Evolutionary conservation across 2,113 vertebrate species (phyloP).

Genomic region (Micromys minutus): DNA sequence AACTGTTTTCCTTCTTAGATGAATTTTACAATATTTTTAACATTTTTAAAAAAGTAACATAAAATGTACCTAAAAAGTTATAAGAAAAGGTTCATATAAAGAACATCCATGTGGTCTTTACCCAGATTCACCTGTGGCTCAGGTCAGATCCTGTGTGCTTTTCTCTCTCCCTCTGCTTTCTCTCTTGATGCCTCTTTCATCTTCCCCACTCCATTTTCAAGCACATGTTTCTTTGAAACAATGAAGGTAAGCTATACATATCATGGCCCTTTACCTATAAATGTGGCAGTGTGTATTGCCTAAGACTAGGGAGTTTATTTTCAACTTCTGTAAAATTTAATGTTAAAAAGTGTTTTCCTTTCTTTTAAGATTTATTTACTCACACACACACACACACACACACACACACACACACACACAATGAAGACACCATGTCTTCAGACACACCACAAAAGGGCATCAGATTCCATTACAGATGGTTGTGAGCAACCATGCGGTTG

Average conservation of each 20-base stretch:
- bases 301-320: not conserved
- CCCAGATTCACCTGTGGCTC: not conserved
- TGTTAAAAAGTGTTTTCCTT: not conserved
- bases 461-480: too few species aligned
- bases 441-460: too few species aligned
- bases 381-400: too few species aligned
- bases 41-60: not conserved
- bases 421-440: too few species aligned
- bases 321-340: not conserved
- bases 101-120: not conserved
- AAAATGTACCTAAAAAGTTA: not conserved
- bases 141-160: not conserved
- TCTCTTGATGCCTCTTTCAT: not conserved
- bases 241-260: not conserved
- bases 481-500: too few species aligned
- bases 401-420: too few species aligned
- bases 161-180: too few species aligned
- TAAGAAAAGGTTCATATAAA: not conserved
- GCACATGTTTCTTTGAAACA: not conserved
- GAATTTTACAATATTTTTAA: not conserved
- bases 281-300: not conserved
- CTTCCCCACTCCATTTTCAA: not conserved
- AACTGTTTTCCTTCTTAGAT: not conserved
- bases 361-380: too few species aligned
- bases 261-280: not conserved